Percentiles rank a stretch among this genome's conserved stretches.
Evolutionary conservation across 2,888 invertebrate genomes (phyloP).

Genomic region (Ashinkailepas kermadecensis): DNA sequence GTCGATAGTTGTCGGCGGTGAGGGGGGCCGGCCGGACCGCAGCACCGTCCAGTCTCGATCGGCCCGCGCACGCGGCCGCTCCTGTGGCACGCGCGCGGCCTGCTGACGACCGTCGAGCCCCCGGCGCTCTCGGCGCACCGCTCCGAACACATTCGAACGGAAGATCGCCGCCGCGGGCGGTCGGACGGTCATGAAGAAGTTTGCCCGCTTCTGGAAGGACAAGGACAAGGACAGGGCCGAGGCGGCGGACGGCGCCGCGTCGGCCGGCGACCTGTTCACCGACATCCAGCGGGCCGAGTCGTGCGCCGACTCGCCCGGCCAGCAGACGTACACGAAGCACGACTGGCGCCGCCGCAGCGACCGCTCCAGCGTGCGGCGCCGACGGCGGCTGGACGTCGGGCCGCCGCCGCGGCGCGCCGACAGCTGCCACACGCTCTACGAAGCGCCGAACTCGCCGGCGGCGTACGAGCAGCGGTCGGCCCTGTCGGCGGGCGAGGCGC

Average conservation of each 20-base stretch:
- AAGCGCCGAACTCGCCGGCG: not conserved
- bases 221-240: not conserved
- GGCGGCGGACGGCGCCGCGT: not conserved
- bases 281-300: not conserved
- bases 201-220: constrained; percentile 8
- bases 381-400: not conserved
- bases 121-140: too few species aligned
- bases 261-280: not conserved
- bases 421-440: constrained; percentile 3
- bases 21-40: not conserved
- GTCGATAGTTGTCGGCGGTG: too few species aligned
- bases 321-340: not conserved
- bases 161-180: not conserved
- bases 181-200: not conserved
- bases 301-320: not conserved
- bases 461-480: too few species aligned
- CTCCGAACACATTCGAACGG: too few species aligned
- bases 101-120: too few species aligned
- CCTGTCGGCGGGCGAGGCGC: too few species aligned
- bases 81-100: too few species aligned
- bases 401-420: constrained; percentile 2
- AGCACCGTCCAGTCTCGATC: not conserved
- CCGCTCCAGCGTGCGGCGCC: not conserved
- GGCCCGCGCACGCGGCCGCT: too few species aligned
- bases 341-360: constrained; percentile 10